Percentiles rank a stretch among this genome's conserved stretches.
Conservation (phyloP, 2,113 vertebrate species). For the Onychostruthus taczanowskii region DNA sequence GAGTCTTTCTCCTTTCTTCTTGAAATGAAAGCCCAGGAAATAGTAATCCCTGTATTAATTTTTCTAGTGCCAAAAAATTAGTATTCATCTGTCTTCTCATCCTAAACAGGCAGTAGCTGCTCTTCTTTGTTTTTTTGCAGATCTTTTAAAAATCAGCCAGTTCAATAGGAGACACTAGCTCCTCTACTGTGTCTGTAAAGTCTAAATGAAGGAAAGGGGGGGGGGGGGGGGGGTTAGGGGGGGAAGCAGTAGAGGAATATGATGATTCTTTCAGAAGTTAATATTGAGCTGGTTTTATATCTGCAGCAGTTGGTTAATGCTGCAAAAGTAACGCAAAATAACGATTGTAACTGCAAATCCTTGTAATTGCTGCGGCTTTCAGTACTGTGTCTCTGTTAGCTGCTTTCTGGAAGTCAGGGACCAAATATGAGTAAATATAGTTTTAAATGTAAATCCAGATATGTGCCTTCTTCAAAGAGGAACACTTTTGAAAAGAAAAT, state of each 20-base stretch:
- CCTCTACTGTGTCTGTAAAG: not conserved
- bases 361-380: not conserved
- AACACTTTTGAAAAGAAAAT: not conserved
- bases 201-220: not conserved
- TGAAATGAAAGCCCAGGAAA: not conserved
- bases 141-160: not conserved
- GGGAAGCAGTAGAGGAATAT: not conserved
- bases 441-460: not conserved
- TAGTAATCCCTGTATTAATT: not conserved
- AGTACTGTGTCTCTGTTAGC: not conserved
- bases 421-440: not conserved
- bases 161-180: not conserved
- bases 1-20: not conserved
- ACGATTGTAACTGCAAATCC: too few species aligned
- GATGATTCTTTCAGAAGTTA: not conserved
- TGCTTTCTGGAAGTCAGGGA: not conserved
- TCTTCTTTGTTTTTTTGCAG: not conserved
- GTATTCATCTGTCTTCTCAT: not conserved
- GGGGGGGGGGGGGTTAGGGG: fast-evolving
- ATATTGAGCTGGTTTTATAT: not conserved
- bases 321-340: not conserved
- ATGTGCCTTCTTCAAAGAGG: not conserved
- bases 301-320: not conserved
- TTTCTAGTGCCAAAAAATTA: not conserved
- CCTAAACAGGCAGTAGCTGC: not conserved